Base-by-base conservation (phyloP, 2,888 invertebrate genomes). In the Coenonympha glycerion region DNA sequence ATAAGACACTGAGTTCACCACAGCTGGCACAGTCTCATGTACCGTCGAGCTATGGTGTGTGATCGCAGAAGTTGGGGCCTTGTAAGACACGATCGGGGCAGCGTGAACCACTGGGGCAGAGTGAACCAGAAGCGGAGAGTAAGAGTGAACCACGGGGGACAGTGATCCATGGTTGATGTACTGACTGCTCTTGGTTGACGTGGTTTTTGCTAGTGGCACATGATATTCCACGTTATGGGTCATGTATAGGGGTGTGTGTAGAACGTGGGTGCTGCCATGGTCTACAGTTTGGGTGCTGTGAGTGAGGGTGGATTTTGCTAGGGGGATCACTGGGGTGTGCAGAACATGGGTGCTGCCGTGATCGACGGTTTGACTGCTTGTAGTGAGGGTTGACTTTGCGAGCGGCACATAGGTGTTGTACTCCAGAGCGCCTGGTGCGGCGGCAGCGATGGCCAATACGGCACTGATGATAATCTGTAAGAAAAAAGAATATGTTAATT, bases 21-120 rank as follows among this genome's bases (percentile, higher is more conserved):
- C 59, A 0, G n/a, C n/a, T n/a, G 79, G 80, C 1, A 76, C 72
- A 3, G 79, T 78, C 50, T 48, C 46, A 54, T 79, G 76, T 41
- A 88, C 77, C 53, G 88, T 71, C 36, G 86, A 76, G 71, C 89
- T 83, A 66, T 89, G 78, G 66, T 90, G 79, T 59, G 87, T 73
- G 58, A 89, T 66, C 9, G 83, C 76, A 41, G 88, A 76, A 69
- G 85, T 79, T 2, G 77, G 77, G 45, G 70, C 65, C 57, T 71
- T 75, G 33, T 71, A 61, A 2, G 65, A 51, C 1, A 71, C 58
- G 1, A 75, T 49, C 0, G 77, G 73, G 0, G 75, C 64, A 0
- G 53, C 50, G 40, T 47, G 47, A 1, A 53, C 47, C 8, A 47
- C n/a, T 0, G 77, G 73, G 0, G 75, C 64, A 0, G 53, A 53